Percentiles rank a stretch among this genome's conserved stretches.
Conservation (phyloP, 1,140 invertebrate genomes). For the Seison nebaliae region DNA sequence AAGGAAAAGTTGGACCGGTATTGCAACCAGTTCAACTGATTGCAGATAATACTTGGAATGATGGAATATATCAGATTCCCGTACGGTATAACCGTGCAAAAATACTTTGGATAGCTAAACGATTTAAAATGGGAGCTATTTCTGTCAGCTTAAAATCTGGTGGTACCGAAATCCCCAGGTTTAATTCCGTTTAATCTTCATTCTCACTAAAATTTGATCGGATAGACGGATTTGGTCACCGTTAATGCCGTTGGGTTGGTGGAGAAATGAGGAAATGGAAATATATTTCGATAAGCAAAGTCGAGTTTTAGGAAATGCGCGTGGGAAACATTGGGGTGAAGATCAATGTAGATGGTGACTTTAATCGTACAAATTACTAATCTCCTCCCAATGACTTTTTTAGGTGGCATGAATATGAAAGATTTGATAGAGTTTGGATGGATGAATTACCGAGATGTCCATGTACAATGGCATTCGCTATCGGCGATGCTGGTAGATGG, state of each 20-base stretch:
- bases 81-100: conserved; percentile 9
- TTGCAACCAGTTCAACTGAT: conserved; percentile 9
- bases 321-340: conserved; percentile 10
- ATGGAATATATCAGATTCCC: conserved; percentile 10
- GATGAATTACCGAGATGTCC: conserved; percentile 44
- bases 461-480: conserved; percentile 60
- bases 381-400: no score
- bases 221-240: conserved; percentile 8
- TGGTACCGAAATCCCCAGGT: conserved; percentile 10
- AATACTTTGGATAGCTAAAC: conserved; percentile 9
- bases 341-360: conserved; percentile 12
- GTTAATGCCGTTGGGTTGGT: conserved; percentile 9
- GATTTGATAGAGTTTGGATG: conserved; percentile 16
- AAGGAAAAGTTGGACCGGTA: conserved; percentile 10
- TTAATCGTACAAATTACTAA: no score
- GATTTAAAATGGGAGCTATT: conserved; percentile 11
- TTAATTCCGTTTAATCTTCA: conserved; percentile 2
- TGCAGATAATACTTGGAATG: conserved; percentile 1
- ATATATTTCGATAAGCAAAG: conserved; percentile 9
- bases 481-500: conserved; percentile 64
- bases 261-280: conserved; percentile 13
- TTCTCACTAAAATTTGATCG: not conserved
- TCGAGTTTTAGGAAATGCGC: conserved; percentile 5
- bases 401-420: conserved; percentile 13
- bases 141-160: conserved; percentile 6